Base-by-base conservation (phyloP, 1,140 invertebrate species). In the Hyposmocoma kahamanoa region DNA sequence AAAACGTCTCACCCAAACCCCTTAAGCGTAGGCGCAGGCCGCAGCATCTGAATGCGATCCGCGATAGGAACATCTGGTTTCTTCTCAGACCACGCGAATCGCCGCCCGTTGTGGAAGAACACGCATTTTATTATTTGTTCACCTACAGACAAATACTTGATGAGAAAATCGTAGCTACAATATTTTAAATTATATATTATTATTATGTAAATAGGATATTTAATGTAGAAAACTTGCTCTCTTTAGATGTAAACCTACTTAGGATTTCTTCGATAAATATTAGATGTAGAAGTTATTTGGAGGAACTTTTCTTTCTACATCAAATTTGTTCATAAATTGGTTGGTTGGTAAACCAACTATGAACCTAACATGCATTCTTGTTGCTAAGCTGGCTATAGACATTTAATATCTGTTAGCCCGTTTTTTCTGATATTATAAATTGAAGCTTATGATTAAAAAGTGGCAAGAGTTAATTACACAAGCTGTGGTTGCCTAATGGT, bases 31-130 rank as follows among this genome's bases (percentile, higher is more conserved):
- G 96, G 94, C 9, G 90, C 88, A 67, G 94, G 93, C 45, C 92
- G 89, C 10, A 92, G 70, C 68, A 94, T 87, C 60, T 90, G 91
- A 69, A 97, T 96, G 76, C 96, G 97, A 30, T 98, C 97, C 43
- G 88, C 90, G 71, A 97, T 97, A 8, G 92, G 89, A 56, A 89
- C 91, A 56, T 97, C 95, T 1, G 79, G 72, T 63, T 96, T 95
- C 73, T 95, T 96, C 17, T 96, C 95, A 4, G 90, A 73, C 19
- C 92, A 89, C 3, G 80, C 49, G 0, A 88, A 56, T 15, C 93
- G 93, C 56, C 94, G 92, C 0, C 95, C 95, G 72, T 94, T 94
- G 80, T 96, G 94, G 76, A 96, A 96, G 86, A 96, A 96, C 17
- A 90, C 90, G 1, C 91, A 92, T 32, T 90, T 89, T 30, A 96